Evolutionary conservation across 2,888 invertebrate species (phyloP).

Genomic region (Aphodius sticticus): DNA sequence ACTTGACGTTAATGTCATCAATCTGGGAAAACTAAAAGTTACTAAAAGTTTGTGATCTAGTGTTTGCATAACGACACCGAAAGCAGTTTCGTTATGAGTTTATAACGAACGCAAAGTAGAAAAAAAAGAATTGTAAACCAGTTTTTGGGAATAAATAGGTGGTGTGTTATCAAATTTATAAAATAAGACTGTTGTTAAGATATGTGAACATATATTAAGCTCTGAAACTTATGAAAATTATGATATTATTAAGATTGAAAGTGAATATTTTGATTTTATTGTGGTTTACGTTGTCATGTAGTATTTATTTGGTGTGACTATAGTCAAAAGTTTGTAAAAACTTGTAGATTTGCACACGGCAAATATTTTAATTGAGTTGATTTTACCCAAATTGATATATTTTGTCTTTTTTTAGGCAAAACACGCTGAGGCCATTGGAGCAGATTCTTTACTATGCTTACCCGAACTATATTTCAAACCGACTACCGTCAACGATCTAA

Average conservation of each 20-base stretch:
- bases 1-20: too few species aligned
- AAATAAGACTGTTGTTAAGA: too few species aligned
- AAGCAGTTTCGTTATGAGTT: too few species aligned
- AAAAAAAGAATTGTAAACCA: too few species aligned
- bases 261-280: slow-evolving; percentile 15
- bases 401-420: slow-evolving; percentile 64
- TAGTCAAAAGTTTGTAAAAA: not conserved
- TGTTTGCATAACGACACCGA: too few species aligned
- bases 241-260: not conserved
- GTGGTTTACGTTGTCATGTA: not conserved
- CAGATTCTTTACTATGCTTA: slow-evolving; percentile 74
- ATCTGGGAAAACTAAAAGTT: too few species aligned
- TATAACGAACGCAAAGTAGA: too few species aligned
- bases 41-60: too few species aligned
- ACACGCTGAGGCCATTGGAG: slow-evolving; percentile 72
- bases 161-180: too few species aligned
- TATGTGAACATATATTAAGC: too few species aligned
- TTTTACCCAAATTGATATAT: not conserved
- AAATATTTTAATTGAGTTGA: not conserved
- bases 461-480: slow-evolving; percentile 84
- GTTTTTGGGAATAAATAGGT: too few species aligned
- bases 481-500: slow-evolving; percentile 65
- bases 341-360: not conserved
- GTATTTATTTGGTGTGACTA: not conserved
- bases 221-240: too few species aligned